Evolutionary conservation across 1,140 invertebrate species (phyloP).

Genomic region (Medauroidea extradentata): DNA sequence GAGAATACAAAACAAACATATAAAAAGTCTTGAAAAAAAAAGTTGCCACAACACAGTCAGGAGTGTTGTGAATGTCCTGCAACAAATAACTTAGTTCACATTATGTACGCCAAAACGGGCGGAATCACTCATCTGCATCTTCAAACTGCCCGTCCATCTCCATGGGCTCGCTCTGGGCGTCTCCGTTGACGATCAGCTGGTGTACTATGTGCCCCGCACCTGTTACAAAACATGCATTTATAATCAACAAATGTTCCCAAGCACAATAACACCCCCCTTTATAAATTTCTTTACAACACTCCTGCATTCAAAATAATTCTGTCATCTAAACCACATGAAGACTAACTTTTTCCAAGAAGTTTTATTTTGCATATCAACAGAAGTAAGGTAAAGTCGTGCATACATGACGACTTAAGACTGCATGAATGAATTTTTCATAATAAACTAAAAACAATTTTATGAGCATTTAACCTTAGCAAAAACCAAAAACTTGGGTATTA

Average conservation of each 20-base stretch:
- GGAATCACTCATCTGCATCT: conserved; percentile 45
- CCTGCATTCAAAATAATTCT: neutral
- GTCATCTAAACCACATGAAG: neutral
- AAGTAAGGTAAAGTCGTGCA: no score
- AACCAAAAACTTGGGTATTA: no score
- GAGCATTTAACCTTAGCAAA: no score
- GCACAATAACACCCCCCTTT: neutral
- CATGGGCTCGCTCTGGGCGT: conserved; percentile 44
- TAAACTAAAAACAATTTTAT: no score
- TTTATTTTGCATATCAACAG: no score
- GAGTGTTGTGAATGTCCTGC: neutral
- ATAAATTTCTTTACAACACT: neutral
- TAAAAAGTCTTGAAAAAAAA: neutral
- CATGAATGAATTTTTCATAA: no score
- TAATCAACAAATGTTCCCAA: neutral
- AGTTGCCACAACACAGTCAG: neutral
- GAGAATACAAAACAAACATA: neutral
- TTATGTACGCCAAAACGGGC: neutral
- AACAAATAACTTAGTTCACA: neutral
- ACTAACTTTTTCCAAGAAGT: neutral
- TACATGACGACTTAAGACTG: no score
- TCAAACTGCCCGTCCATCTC: conserved; percentile 53
- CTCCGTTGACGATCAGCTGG: conserved; percentile 17
- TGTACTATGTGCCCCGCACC: neutral
- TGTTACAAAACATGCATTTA: neutral